These are phyloP conservation scores for Lamellibrachia columna DNA, from an alignment of 2,888 invertebrate genomes.

Conservation along the genomic window DNA sequence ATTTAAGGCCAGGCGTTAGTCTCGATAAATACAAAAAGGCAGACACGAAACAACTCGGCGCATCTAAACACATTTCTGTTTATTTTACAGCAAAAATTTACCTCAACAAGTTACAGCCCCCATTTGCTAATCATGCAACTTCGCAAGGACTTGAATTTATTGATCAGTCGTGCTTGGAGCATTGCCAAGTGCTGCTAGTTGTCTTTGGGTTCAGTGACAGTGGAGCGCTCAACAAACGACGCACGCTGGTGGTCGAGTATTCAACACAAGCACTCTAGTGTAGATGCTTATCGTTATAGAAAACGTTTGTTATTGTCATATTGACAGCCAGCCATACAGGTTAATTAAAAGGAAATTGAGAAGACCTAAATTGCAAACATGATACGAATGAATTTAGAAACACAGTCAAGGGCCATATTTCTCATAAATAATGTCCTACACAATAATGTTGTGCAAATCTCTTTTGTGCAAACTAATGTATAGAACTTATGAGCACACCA, in stretches of 20 bases:
- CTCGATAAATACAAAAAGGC: neutral
- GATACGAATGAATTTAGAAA: neutral
- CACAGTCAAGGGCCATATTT: neutral
- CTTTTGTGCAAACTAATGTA: neutral
- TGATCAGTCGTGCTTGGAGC: neutral
- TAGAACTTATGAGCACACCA: neutral
- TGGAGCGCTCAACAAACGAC: neutral
- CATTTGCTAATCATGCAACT: neutral
- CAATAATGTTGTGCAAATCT: too few relatives aligned
- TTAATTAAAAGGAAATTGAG: neutral
- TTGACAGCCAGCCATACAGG: neutral
- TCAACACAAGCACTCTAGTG: neutral
- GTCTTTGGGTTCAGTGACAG: neutral
- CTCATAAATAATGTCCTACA: neutral
- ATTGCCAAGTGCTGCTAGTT: neutral
- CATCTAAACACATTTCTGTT: neutral
- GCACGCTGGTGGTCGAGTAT: neutral
- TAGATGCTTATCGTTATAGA: neutral
- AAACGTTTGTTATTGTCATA: neutral
- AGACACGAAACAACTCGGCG: neutral
- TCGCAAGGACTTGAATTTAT: neutral
- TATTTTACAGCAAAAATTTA: neutral
- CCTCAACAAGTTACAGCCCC: neutral
- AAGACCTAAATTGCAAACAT: neutral
- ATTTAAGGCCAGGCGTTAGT: neutral